Evolutionary conservation across 2,888 invertebrate species (phyloP).

Genomic region (Calliscelio sp.): DNA sequence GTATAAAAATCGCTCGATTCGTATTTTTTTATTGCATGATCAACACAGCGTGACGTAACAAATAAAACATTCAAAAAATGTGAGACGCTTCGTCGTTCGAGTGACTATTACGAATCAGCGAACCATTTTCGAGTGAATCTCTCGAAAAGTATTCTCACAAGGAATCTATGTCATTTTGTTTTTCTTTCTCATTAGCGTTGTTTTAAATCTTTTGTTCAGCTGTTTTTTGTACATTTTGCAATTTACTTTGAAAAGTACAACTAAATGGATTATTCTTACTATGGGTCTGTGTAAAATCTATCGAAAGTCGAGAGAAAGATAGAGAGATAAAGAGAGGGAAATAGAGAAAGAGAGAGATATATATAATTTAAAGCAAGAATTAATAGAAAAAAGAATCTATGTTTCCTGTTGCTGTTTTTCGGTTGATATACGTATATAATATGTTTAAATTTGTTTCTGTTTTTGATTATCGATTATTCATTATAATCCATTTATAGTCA

Average conservation of each 20-base stretch:
- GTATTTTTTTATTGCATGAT: constrained; percentile 42
- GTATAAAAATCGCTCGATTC: constrained; percentile 62
- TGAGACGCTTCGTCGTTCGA: constrained; percentile 13
- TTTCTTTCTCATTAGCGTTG: too few relatives aligned
- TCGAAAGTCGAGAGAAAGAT: not conserved
- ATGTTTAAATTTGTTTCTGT: too few relatives aligned
- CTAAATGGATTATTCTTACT: constrained; percentile 25
- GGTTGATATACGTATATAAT: too few relatives aligned
- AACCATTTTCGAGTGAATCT: constrained; percentile 66
- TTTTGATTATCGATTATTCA: constrained; percentile 51
- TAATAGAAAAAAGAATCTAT: constrained; percentile 35
- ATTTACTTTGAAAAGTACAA: constrained; percentile 8
- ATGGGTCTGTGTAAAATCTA: constrained; percentile 25
- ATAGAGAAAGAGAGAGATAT: too few relatives aligned
- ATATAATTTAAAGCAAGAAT: not conserved
- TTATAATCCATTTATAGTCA: constrained; percentile 40
- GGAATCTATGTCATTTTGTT: constrained; percentile 41
- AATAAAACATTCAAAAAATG: constrained; percentile 49
- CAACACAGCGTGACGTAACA: constrained; percentile 42
- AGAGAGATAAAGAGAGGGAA: too few relatives aligned
- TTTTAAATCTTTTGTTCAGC: too few relatives aligned
- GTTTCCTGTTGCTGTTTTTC: constrained; percentile 33
- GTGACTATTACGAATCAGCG: constrained; percentile 10
- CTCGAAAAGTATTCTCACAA: constrained; percentile 63
- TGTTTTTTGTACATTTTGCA: constrained; percentile 12